Percentiles rank a stretch among this genome's conserved stretches.
These are phyloP conservation scores for Sitta carolinensis DNA, from an alignment of 2,797 vertebrate species.

Conservation along the genomic window DNA sequence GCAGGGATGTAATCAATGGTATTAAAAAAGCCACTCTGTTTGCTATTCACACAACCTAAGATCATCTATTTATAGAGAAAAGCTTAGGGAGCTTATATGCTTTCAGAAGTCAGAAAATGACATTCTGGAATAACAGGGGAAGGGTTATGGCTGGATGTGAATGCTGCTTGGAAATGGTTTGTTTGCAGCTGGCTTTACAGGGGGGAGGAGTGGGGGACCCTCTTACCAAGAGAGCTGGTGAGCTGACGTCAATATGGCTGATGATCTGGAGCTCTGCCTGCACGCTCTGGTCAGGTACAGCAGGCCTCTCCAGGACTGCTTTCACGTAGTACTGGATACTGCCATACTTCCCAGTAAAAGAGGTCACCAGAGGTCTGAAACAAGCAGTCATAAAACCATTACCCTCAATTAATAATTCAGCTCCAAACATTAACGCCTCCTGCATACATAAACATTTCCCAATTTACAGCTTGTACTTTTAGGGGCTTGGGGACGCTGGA, in stretches of 20 bases:
- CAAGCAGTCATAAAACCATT: background rate
- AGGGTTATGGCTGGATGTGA: background rate
- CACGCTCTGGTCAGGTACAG: constrained; percentile 69
- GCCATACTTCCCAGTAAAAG: constrained; percentile 82
- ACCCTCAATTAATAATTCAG: background rate
- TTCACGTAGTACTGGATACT: constrained; percentile 79
- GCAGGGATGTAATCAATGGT: constrained; percentile 67
- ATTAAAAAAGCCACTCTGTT: constrained; percentile 65
- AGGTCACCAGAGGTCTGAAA: constrained; percentile 81
- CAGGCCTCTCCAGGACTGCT: constrained; percentile 76
- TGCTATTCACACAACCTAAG: constrained; percentile 65
- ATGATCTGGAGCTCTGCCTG: constrained; percentile 79
- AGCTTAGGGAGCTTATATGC: constrained; percentile 53
- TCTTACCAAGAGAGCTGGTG: constrained; percentile 80
- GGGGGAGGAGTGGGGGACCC: background rate
- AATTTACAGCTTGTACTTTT: background rate
- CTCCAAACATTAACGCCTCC: background rate
- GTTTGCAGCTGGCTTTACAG: background rate
- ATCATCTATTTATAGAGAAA: constrained; percentile 67
- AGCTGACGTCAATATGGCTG: constrained; percentile 80
- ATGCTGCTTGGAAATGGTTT: background rate
- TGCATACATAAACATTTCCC: background rate
- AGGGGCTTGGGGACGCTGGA: background rate
- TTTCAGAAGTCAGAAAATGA: constrained; percentile 57
- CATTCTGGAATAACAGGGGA: background rate